Percentiles rank a stretch among this genome's conserved stretches.
Evolutionary conservation across 2,888 invertebrate genomes (phyloP).

Genomic region (Eucera pruinosa): DNA sequence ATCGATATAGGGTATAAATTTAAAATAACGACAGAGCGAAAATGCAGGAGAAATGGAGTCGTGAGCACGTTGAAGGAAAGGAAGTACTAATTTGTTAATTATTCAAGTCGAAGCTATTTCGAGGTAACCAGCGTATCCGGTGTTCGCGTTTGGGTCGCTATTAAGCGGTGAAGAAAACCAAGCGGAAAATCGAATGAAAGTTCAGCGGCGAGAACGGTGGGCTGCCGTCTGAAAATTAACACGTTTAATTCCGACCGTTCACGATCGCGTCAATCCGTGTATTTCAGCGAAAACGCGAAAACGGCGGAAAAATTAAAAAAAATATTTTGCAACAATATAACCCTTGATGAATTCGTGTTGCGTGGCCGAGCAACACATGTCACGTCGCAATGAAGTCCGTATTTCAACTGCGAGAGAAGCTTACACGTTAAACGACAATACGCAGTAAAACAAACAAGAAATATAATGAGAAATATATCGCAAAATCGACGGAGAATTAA

Average conservation of each 20-base stretch:
- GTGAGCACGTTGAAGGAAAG: neutral
- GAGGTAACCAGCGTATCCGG: slow-evolving; percentile 22
- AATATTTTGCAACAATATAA: slow-evolving; percentile 14
- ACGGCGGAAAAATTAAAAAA: neutral
- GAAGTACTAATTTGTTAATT: slow-evolving; percentile 15
- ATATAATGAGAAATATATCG: neutral
- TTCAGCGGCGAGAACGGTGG: neutral
- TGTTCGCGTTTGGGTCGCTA: slow-evolving; percentile 10
- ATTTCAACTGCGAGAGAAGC: neutral
- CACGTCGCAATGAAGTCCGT: slow-evolving; percentile 4
- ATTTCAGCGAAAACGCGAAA: neutral
- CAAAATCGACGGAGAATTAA: neutral
- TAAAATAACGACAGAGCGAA: too few relatives aligned
- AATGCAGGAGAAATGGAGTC: neutral
- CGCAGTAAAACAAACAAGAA: slow-evolving; percentile 2
- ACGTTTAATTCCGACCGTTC: slow-evolving; percentile 6
- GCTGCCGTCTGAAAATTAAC: slow-evolving; percentile 29
- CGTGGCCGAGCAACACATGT: slow-evolving; percentile 18
- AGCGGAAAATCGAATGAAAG: slow-evolving; percentile 25
- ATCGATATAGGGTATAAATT: too few relatives aligned
- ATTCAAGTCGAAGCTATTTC: slow-evolving; percentile 8
- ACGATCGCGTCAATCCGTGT: neutral
- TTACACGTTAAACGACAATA: neutral
- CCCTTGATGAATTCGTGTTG: neutral
- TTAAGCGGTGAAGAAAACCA: slow-evolving; percentile 17